Evolutionary conservation across 2,113 vertebrate species (phyloP), one percentile per base, ranked within the genome.

Genomic region (Henicopernis longicauda): DNA sequence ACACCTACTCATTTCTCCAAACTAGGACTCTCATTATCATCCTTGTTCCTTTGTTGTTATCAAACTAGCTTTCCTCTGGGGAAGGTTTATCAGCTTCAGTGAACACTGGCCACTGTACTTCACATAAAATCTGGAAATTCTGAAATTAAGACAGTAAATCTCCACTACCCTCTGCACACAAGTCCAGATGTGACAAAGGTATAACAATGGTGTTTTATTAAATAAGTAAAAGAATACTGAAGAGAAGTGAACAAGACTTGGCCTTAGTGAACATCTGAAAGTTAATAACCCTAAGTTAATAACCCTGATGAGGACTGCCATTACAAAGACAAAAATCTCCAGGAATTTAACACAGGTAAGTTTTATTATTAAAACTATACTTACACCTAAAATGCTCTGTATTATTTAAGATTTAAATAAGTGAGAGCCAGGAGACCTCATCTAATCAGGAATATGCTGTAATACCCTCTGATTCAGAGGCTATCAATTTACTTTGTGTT

Each of bases 301-400:
- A 89, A 88, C 5, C 29, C 59, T 21, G 13, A 36, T 6, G 12
- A 90, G 32, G 55, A 50, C 13, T 81, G 58, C 34, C 77, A 7
- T 58, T 73, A 87, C 10, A 65, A 42, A 59, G 63, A 67, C 45
- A 67, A 86, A 89, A 38, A 58, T 26, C 44, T 82, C 31, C 85
- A 66, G 34, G 38, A 93, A 80, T 82, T 86, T 50, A 90, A 52
- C 45, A 93, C 14, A 36, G 13, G 3, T 45, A 82, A 62, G 13
- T 92, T 88, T 83, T 82, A 63, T 40, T 52, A 93, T 55, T 89
- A 83, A 93, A 94, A 78, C 34, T 78, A 10, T 55, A 79, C 40
- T 77, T 86, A n/a, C 20, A 70, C 5, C 15, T 86, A 10, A 90
- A 92, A 26, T 44, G 36, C 45, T 83, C 38, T 90, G 79, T 32